Evolutionary conservation across 2,113 vertebrate species (phyloP), one percentile per base, ranked within the genome.

Genomic region (Salvelinus fontinalis): DNA sequence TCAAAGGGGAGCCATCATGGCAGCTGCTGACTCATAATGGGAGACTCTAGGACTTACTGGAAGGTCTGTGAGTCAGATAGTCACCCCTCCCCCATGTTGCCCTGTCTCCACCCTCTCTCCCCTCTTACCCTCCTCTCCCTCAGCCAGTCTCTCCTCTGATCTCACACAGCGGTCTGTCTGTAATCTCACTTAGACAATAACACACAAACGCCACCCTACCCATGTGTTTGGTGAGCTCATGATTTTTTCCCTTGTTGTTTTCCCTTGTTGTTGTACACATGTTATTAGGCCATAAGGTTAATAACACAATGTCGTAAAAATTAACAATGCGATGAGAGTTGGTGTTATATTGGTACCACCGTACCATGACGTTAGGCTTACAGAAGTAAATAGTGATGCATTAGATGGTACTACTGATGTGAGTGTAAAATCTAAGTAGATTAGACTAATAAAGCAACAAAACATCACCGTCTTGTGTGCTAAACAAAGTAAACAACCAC

Each of bases 11-110:
- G 90, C 81, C 51, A 54, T 54, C 39, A 44, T 44, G 9, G 39
- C 51, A 54, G 51, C 87, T 91, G 83, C 85, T 89, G 85, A 87
- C 78, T 87, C 87, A 86, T 76, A 54, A 14, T 18, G 51, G 4
- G 9, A 14, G 51, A 54, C 51, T 54, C 5, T 4, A 54, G 16
- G 13, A 54, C 67, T 92, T 91, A 89, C 91, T 92, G 91, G 91
- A 91, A 92, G 83, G 75, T 70, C 0, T 67, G 7, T 88, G 90
- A 86, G 80, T 92, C 87, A 91, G 85, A 91, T 81, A 31, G 14
- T 20, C 49, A 4, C 49, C 27, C 18, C 60, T 29, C 49, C 49
- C 48, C 70, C 57, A 16, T 27, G 2, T 13, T 4, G 0, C 29
- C 73, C 39, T 11, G 39, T 44, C 39, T 2, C 39, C 39, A 9